Evolutionary conservation across 2,797 vertebrate genomes (phyloP), one percentile per base, ranked within the genome.

Genomic region (Vultur gryphus): DNA sequence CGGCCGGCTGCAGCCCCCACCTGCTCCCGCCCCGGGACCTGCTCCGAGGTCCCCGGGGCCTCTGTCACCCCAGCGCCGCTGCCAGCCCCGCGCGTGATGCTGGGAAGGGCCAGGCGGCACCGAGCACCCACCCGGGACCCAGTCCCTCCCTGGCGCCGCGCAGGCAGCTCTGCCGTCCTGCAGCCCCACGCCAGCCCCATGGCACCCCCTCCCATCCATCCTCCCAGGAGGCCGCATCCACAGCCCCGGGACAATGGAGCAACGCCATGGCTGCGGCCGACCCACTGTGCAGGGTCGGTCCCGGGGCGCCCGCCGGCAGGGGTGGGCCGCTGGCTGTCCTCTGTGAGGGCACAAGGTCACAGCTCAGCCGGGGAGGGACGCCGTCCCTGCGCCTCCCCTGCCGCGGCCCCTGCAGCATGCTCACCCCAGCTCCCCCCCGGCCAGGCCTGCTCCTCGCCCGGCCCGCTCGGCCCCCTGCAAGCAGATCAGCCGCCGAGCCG

Each of bases 331-430:
- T 23, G 46, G 10, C 33, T 69, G 51, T 73, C 75, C 88, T 94
- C 92, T 62, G 66, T 5, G 9, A 94, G 93, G 95, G 90, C 33
- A 4, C 93, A 96, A 96, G 90, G 96, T 96, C 95, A 89, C 82
- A 76, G 87, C 75, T 76, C 71, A 37, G 81, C 17, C 1, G 0
- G 15, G 57, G 41, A 43, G 51, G 51, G n/a, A 79, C 35, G 4
- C 43, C 12, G 1, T 18, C 59, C 35, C 84, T 10, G 59, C 8
- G 4, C 18, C 49, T 46, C 48, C 82, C 81, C 73, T 41, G 54
- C 31, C 5, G 4, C 0, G 3, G 89, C 73, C 70, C 41, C 35
- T 11, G 18, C 1, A 0, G 29, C 13, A 5, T 52, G 58, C 55
- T 64, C 69, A 52, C 46, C 18, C 67, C 67, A 19, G 62, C 52